Evolutionary conservation across 2,113 vertebrate species (phyloP).

Genomic region (Larimichthys crocea): DNA sequence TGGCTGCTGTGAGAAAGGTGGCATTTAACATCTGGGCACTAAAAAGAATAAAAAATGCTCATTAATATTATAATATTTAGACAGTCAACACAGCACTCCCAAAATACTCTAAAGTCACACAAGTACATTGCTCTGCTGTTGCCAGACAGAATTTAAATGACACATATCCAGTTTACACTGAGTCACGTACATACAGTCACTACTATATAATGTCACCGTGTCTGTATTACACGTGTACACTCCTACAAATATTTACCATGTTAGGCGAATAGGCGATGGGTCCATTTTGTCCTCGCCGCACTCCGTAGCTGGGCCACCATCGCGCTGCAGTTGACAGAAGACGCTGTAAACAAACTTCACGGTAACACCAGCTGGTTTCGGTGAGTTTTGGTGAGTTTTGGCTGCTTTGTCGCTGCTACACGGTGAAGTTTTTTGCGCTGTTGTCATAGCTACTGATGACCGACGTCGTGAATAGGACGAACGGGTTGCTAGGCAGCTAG

Average conservation of each 20-base stretch:
- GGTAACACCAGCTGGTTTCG: not conserved
- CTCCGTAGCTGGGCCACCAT: slow-evolving; percentile 45
- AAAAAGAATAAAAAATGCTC: too few relatives aligned
- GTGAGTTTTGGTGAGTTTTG: slow-evolving; percentile 36
- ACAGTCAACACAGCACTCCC: too few relatives aligned
- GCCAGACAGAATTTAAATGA: too few relatives aligned
- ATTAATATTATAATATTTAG: too few relatives aligned
- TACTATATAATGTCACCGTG: not conserved
- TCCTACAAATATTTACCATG: not conserved
- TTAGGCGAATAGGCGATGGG: not conserved
- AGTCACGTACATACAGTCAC: not conserved
- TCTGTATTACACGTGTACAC: not conserved
- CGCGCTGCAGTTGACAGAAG: not conserved
- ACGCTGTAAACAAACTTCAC: slow-evolving; percentile 12
- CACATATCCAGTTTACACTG: too few relatives aligned
- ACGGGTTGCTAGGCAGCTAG: not conserved
- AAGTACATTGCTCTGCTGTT: too few relatives aligned
- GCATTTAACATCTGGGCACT: too few relatives aligned
- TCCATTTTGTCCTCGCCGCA: slow-evolving; percentile 24
- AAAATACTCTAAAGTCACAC: too few relatives aligned
- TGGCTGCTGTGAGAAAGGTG: too few relatives aligned
- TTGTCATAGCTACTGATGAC: not conserved
- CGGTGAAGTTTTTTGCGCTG: not conserved
- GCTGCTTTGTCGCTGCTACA: accelerated
- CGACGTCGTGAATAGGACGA: not conserved